Base-by-base conservation (phyloP, 2,797 vertebrate species). In the Sebastes iracundus region DNA sequence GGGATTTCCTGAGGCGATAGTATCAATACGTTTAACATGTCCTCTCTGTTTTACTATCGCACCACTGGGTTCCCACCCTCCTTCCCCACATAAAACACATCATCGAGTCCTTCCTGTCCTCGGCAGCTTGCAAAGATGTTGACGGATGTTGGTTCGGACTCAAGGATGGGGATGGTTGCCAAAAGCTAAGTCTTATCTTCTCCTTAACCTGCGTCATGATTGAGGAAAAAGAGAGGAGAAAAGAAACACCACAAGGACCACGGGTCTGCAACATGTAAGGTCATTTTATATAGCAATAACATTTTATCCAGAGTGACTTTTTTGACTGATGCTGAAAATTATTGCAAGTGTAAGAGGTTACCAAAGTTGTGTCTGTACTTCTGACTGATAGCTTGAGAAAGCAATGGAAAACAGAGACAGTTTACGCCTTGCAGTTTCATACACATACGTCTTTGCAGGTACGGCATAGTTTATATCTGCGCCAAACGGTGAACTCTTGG, bases 11-110 rank as follows among this genome's bases (percentile, higher is more conserved):
- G 94, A 90, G 86, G 84, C 77, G 72, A 90, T 80, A 83, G 90
- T 90, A 95, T 96, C 94, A 94, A 94, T 94, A 93, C 32, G 77
- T 95, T 94, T 92, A 95, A 90, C 91, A 94, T 94, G 90, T 92
- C 93, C 90, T 93, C 84, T 81, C 80, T 74, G 83, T 92, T 95
- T 94, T 93, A 95, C 92, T 91, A 87, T 92, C 68, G 84, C 87
- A 85, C 86, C 75, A 80, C 82, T 72, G 85, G 81, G 88, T 89
- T 94, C 94, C 90, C 88, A 90, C 91, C 83, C 77, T 83, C 68
- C 81, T 83, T 92, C 90, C 88, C 89, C 83, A 87, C 93, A 94
- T 95, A 94, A 95, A 96, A 93, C 91, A 96, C 89, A 91, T 96
- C 94, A 94, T 86, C 92, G 84, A 75, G 85, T 92, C 87, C 75